Conservation (phyloP, 1,140 invertebrate species). For the Ips nitidus region DNA sequence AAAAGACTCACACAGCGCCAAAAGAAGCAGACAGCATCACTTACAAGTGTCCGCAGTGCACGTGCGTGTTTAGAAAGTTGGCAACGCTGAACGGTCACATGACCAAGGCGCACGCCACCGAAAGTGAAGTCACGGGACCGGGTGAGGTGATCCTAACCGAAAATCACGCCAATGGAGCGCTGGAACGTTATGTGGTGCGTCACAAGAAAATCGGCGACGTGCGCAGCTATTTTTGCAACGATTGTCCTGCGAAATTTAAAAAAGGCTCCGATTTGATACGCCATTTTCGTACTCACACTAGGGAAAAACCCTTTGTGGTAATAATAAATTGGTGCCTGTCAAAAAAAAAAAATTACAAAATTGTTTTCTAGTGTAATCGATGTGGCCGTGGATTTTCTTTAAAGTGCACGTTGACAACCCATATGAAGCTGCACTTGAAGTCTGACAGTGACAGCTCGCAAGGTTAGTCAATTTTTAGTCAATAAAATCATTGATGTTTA, state of each 20-base stretch:
- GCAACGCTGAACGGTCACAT: constrained; percentile 73
- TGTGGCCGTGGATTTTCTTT: constrained; percentile 44
- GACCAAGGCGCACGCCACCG: constrained; percentile 51
- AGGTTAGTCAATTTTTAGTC: too few species aligned
- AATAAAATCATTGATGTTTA: too few species aligned
- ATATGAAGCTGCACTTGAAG: constrained; percentile 42
- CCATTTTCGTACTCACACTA: constrained; percentile 49
- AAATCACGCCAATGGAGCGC: constrained; percentile 11
- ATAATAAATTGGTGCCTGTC: not conserved
- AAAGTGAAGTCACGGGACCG: constrained; percentile 5
- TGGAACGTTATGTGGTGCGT: constrained; percentile 43
- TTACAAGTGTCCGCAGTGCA: constrained; percentile 67
- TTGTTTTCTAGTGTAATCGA: constrained; percentile 41
- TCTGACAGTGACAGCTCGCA: too few species aligned
- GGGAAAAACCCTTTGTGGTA: constrained; percentile 50
- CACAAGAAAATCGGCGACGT: constrained; percentile 45
- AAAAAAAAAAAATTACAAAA: not conserved
- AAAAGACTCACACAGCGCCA: constrained; percentile 66
- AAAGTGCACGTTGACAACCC: constrained; percentile 44
- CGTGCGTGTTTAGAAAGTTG: constrained; percentile 70
- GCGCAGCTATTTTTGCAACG: constrained; percentile 47
- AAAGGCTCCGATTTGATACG: constrained; percentile 52
- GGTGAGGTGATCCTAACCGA: constrained; percentile 12
- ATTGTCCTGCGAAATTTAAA: constrained; percentile 49
- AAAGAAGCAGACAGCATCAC: constrained; percentile 53